Evolutionary conservation across 2,797 vertebrate species (phyloP).

Genomic region (Clarias fuscus): DNA sequence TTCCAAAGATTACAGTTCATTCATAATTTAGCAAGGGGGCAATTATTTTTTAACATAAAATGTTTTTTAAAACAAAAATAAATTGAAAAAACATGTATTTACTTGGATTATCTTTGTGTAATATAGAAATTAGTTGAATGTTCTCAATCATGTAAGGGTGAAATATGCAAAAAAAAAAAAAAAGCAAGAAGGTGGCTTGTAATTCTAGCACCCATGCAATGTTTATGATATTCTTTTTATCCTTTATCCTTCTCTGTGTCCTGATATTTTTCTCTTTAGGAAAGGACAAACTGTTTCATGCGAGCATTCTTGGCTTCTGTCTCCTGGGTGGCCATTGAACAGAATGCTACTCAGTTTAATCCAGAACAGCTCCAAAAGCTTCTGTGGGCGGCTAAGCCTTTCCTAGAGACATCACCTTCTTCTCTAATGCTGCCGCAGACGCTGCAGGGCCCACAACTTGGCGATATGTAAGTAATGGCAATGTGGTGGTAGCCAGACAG

Average conservation of each 20-base stretch:
- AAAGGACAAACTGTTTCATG: slow-evolving; percentile 61
- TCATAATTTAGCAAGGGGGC: too few relatives aligned
- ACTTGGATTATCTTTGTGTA: too few relatives aligned
- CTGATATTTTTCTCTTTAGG: slow-evolving; percentile 53
- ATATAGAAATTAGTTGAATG: too few relatives aligned
- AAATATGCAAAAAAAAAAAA: too few relatives aligned
- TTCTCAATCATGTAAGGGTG: too few relatives aligned
- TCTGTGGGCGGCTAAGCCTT: slow-evolving; percentile 60
- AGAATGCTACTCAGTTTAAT: slow-evolving; percentile 39
- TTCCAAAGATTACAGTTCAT: too few relatives aligned
- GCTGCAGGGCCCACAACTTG: slow-evolving; percentile 27
- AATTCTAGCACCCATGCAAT: too few relatives aligned
- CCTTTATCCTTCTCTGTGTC: background rate
- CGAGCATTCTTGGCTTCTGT: slow-evolving; percentile 62
- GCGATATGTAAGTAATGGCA: slow-evolving; percentile 62
- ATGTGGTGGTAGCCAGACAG: background rate
- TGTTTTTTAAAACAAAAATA: too few relatives aligned
- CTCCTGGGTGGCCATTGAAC: slow-evolving; percentile 56
- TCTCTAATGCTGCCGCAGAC: slow-evolving; percentile 55
- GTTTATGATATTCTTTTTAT: background rate
- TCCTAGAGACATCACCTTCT: slow-evolving; percentile 37
- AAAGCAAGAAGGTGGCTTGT: too few relatives aligned
- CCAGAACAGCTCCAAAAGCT: slow-evolving; percentile 57
- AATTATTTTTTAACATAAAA: too few relatives aligned
- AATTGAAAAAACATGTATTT: too few relatives aligned